Evolutionary conservation across 2,113 vertebrate species (phyloP).

Genomic region (Pampusana beccarii): DNA sequence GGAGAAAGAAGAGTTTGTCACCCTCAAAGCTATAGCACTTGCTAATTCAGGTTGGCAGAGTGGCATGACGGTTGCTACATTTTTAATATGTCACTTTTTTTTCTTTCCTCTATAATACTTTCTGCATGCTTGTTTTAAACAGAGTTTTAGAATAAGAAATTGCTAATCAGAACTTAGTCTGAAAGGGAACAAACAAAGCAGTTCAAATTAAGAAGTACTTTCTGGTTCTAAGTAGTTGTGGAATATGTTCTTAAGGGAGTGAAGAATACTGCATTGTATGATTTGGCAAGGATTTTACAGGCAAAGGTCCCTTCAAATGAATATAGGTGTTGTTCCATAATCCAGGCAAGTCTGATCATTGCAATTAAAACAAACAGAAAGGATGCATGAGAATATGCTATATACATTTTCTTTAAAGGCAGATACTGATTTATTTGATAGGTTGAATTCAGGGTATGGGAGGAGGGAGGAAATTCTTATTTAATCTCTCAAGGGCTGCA

Average conservation of each 20-base stretch:
- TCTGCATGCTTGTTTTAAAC: conserved; percentile 22
- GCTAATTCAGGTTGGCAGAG: conserved; percentile 96
- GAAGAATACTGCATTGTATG: neutral
- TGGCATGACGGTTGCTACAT: conserved; percentile 37
- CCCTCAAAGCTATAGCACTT: conserved; percentile 98
- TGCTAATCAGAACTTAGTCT: neutral
- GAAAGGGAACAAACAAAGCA: conserved; percentile 3
- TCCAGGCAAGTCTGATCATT: conserved; percentile 20
- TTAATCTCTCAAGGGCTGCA: neutral
- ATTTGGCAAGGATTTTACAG: neutral
- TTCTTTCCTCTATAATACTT: neutral
- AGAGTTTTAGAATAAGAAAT: neutral
- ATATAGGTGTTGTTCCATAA: conserved; percentile 18
- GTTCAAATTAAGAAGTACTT: neutral
- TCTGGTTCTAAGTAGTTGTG: neutral
- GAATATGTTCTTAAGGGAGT: neutral
- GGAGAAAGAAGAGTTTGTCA: conserved; percentile 99
- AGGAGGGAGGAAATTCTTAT: neutral
- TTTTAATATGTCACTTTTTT: conserved; percentile 36
- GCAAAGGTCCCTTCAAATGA: conserved; percentile 16
- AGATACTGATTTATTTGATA: conserved; percentile 16
- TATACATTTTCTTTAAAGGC: conserved; percentile 10
- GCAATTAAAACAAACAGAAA: conserved; percentile 19
- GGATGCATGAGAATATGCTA: neutral
- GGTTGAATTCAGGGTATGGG: neutral